These are phyloP conservation scores for Eleutherodactylus coqui DNA, from an alignment of 2,797 vertebrate species.

Conservation along the genomic window DNA sequence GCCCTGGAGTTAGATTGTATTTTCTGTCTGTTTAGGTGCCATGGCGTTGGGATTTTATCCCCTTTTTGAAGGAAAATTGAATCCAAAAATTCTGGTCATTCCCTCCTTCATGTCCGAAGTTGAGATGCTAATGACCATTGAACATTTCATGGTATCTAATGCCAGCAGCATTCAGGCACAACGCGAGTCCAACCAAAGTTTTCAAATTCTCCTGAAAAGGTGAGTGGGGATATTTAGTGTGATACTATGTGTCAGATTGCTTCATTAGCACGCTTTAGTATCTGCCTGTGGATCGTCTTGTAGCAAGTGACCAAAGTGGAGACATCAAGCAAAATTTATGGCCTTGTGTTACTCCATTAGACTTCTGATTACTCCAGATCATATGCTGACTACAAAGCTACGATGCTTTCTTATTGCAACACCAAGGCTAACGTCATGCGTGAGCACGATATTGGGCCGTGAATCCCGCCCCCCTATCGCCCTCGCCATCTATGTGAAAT, in stretches of 20 bases:
- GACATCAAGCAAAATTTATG: too few species aligned
- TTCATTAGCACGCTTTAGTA: too few species aligned
- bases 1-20: neutral
- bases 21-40: constrained; percentile 77
- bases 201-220: constrained; percentile 89
- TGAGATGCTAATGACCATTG: constrained; percentile 89
- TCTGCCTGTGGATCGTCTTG: too few species aligned
- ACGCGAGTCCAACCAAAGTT: constrained; percentile 66
- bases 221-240: constrained; percentile 71
- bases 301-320: too few species aligned
- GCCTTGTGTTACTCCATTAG: too few species aligned
- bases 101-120: constrained; percentile 85
- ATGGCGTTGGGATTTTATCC: constrained; percentile 85
- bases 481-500: too few species aligned
- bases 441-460: too few species aligned
- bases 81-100: constrained; percentile 77
- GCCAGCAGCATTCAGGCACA: constrained; percentile 74
- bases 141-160: constrained; percentile 88
- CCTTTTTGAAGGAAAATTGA: constrained; percentile 75
- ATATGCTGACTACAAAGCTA: too few species aligned
- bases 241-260: neutral
- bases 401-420: too few species aligned
- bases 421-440: too few species aligned
- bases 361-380: too few species aligned
- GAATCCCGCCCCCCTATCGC: too few species aligned